Evolutionary conservation across 1,140 invertebrate species (phyloP).

Genomic region (Pseudomyrmex gracilis): DNA sequence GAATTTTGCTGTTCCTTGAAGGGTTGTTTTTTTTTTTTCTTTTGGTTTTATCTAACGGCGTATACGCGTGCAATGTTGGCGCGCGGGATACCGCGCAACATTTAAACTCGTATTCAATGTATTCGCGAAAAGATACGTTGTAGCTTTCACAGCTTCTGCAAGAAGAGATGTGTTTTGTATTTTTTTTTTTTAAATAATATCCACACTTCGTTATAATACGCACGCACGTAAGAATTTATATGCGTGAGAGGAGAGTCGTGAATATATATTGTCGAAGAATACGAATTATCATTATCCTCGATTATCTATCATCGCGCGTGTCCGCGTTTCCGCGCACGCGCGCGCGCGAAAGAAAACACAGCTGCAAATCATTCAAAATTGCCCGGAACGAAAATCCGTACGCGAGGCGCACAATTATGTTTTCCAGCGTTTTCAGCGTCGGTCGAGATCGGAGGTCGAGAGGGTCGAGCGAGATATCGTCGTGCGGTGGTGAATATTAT

Average conservation of each 20-base stretch:
- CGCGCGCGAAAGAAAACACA: neutral
- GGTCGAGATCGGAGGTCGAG: conserved; percentile 46
- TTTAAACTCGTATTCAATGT: conserved; percentile 22
- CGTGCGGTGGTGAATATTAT: conserved; percentile 21
- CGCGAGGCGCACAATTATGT: neutral
- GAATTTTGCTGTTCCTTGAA: conserved; percentile 12
- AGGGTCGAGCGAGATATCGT: conserved; percentile 41
- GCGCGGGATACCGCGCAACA: conserved; percentile 6
- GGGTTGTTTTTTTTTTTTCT: conserved; percentile 55
- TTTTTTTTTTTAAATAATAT: neutral
- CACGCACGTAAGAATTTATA: neutral
- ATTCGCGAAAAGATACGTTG: too few relatives aligned
- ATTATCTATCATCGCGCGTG: neutral
- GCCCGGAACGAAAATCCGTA: neutral
- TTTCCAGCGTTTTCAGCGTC: conserved; percentile 12
- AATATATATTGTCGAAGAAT: neutral
- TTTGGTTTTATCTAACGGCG: conserved; percentile 15
- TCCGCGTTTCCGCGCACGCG: too few relatives aligned
- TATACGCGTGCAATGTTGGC: neutral
- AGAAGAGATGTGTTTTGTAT: neutral
- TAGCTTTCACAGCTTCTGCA: too few relatives aligned
- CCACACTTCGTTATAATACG: too few relatives aligned
- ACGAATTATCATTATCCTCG: neutral
- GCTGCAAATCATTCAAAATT: conserved; percentile 19
- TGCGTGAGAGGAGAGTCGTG: neutral